These are phyloP conservation scores for Aplochiton taeniatus DNA, from an alignment of 2,797 vertebrate genomes.

Conservation along the genomic window DNA sequence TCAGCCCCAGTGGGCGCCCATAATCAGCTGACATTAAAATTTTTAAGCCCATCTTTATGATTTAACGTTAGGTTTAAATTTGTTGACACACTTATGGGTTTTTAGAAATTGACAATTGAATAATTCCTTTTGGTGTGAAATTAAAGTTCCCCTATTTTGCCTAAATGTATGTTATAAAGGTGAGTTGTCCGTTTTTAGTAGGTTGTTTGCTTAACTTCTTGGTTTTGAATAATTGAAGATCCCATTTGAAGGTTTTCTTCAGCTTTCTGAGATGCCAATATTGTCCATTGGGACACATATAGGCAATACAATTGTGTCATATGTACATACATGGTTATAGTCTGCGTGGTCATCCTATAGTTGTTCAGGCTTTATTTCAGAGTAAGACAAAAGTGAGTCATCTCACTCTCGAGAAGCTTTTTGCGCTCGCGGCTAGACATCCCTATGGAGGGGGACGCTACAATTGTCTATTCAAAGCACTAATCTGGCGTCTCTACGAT, in stretches of 20 bases:
- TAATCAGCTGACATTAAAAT: not conserved
- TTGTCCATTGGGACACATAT: too few species aligned
- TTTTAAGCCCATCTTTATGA: too few species aligned
- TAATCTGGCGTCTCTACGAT: constrained; percentile 3
- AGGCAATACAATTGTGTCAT: too few species aligned
- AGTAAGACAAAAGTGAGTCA: constrained; percentile 57
- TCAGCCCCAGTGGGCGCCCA: constrained; percentile 12
- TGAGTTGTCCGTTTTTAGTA: too few species aligned
- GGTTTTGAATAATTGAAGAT: too few species aligned
- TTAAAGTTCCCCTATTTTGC: not conserved
- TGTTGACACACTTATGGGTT: too few species aligned
- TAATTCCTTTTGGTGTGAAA: not conserved
- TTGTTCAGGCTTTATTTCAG: constrained; percentile 45
- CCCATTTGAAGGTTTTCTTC: too few species aligned
- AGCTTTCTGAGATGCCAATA: too few species aligned
- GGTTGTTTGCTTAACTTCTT: too few species aligned
- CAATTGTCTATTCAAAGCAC: constrained; percentile 7
- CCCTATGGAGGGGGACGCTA: constrained; percentile 12
- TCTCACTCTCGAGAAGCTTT: constrained; percentile 28
- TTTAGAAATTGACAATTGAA: not conserved
- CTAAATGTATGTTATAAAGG: too few species aligned
- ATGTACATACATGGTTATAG: too few species aligned
- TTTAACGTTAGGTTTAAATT: too few species aligned
- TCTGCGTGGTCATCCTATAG: constrained; percentile 15
- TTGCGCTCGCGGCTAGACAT: not conserved